phyloP scores from a whole-genome alignment of 2,113 vertebrate species.

The Papio anubis region DNA sequence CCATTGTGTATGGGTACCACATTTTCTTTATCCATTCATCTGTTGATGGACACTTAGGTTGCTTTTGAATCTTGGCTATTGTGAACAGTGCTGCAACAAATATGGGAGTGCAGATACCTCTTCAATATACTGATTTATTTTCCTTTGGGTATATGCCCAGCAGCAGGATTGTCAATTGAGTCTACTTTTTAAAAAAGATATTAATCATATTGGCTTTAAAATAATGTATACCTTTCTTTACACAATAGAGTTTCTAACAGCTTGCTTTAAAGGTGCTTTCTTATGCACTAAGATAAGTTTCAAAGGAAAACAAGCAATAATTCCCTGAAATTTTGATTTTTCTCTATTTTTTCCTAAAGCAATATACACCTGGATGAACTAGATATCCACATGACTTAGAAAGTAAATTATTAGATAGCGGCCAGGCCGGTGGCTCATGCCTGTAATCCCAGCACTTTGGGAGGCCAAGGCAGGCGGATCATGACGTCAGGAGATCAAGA shows the following conservation, averaged over 20 bases:
- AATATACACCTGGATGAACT: not conserved
- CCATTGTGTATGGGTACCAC: no score
- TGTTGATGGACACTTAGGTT: no score
- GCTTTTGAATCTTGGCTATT: no score
- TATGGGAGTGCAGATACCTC: no score
- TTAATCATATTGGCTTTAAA: slow-evolving; percentile 39
- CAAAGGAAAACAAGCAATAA: slow-evolving; percentile 22
- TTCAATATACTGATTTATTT: no score
- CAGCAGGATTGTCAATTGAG: not conserved
- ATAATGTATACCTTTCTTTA: slow-evolving; percentile 13
- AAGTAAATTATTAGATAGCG: slow-evolving; percentile 19
- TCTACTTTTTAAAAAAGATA: not conserved
- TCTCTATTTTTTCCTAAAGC: slow-evolving; percentile 25
- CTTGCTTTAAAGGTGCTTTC: slow-evolving; percentile 28
- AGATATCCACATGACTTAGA: not conserved
- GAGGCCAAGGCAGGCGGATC: no score
- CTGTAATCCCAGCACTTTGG: no score
- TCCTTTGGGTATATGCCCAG: no score
- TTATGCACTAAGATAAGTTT: slow-evolving; percentile 5
- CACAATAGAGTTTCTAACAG: not conserved
- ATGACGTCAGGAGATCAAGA: no score
- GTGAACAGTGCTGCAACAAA: no score
- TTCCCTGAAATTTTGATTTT: slow-evolving; percentile 8
- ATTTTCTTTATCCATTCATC: no score
- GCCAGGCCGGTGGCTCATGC: no score